phyloP scores from a whole-genome alignment of 2,113 vertebrate species.

The Chauna torquata region DNA sequence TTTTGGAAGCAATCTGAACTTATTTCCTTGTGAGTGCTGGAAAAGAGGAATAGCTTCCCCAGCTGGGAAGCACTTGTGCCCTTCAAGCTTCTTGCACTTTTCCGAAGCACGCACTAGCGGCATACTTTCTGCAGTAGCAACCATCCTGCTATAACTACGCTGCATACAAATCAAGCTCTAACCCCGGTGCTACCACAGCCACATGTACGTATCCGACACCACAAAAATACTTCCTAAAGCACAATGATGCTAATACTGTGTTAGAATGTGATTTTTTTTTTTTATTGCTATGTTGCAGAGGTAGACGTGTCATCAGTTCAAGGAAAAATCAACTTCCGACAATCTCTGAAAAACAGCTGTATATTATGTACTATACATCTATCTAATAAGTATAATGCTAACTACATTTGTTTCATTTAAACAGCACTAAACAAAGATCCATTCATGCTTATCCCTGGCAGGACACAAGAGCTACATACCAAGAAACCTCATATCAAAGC shows the following conservation, averaged over 20 bases:
- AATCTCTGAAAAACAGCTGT: neutral
- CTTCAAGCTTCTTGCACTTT: neutral
- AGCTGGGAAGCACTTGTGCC: neutral
- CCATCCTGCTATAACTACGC: neutral
- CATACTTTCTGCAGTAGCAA: neutral
- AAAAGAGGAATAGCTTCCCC: neutral
- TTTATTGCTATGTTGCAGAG: neutral
- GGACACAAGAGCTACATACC: neutral
- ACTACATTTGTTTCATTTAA: neutral
- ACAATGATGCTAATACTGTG: rapidly evolving
- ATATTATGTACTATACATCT: neutral
- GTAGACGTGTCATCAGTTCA: neutral
- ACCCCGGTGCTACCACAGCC: neutral
- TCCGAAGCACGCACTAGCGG: neutral
- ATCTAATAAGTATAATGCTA: neutral
- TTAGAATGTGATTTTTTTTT: neutral
- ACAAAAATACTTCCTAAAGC: neutral
- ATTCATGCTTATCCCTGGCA: neutral
- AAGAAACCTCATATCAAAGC: neutral
- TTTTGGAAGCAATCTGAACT: neutral
- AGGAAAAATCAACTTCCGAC: neutral
- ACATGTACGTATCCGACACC: neutral
- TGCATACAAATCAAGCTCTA: neutral
- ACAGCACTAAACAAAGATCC: neutral
- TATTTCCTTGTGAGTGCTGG: neutral